Percentiles rank a stretch among this genome's conserved stretches.
Conservation (phyloP, 2,113 vertebrate genomes). For the Rhynchomys soricoides region DNA sequence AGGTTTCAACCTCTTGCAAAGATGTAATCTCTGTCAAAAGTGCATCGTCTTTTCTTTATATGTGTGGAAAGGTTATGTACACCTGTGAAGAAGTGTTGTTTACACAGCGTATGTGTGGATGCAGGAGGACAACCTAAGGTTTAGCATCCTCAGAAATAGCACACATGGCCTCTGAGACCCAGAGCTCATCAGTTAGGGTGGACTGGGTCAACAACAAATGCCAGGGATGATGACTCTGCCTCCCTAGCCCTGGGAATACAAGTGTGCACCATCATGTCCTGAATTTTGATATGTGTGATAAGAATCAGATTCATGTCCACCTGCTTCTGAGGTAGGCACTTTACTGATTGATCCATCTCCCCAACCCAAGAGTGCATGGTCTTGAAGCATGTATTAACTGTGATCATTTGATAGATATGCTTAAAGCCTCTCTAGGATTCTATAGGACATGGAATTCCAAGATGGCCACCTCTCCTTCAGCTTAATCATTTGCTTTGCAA, state of each 20-base stretch:
- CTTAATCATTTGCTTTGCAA: neutral
- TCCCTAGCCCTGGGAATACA: neutral
- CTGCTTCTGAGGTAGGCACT: neutral
- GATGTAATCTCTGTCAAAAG: neutral
- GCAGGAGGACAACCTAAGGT: neutral
- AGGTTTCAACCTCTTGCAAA: neutral
- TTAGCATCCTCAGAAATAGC: neutral
- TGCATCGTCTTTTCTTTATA: neutral
- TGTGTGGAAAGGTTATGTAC: neutral
- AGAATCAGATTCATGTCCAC: neutral
- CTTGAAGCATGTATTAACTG: neutral
- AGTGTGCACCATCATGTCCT: neutral
- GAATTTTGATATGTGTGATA: neutral
- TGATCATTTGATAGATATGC: neutral
- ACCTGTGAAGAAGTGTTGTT: fast-evolving
- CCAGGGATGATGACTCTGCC: neutral
- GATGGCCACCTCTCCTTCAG: neutral
- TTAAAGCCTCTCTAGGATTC: neutral
- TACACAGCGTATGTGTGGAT: neutral
- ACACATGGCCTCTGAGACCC: neutral
- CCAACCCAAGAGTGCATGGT: neutral
- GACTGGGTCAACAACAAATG: neutral
- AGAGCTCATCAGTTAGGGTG: neutral
- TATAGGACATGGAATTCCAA: neutral
- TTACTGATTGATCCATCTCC: too few species aligned